These are phyloP conservation scores for Campaea margaritaria DNA, from an alignment of 2,888 invertebrate genomes.

Conservation along the genomic window DNA sequence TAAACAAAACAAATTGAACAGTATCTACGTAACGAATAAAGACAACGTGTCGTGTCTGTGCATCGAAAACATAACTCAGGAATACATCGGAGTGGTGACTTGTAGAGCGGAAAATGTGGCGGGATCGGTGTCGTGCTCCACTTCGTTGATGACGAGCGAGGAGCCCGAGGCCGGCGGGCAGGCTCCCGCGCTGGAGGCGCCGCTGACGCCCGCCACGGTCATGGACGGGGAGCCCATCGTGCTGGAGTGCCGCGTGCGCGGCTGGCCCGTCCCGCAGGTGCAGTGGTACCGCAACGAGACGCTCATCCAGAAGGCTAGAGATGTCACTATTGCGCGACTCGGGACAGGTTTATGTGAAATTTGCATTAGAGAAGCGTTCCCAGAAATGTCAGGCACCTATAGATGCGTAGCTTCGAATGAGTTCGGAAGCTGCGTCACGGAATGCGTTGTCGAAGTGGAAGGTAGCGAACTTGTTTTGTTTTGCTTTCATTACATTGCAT, in stretches of 20 bases:
- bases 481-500: constrained; percentile 49
- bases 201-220: constrained; percentile 89
- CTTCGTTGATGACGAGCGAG: constrained; percentile 87
- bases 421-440: constrained; percentile 92
- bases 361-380: constrained; percentile 93
- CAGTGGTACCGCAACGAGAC: constrained; percentile 92
- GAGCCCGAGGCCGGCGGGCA: constrained; percentile 68
- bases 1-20: constrained; percentile 86
- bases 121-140: constrained; percentile 95
- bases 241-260: constrained; percentile 89
- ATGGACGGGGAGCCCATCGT: constrained; percentile 96
- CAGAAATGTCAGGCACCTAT: constrained; percentile 96
- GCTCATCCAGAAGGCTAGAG: constrained; percentile 90
- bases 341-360: constrained; percentile 92
- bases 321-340: constrained; percentile 90
- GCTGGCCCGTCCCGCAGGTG: constrained; percentile 92
- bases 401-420: constrained; percentile 93
- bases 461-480: constrained; percentile 79
- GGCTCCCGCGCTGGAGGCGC: constrained; percentile 90
- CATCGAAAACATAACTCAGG: constrained; percentile 89
- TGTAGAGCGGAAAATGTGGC: constrained; percentile 96
- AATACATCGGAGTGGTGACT: constrained; percentile 91
- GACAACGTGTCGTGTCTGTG: constrained; percentile 92
- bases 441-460: constrained; percentile 92
- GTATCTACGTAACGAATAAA: constrained; percentile 88